These are phyloP conservation scores for Carcinoscorpius rotundicauda DNA, from an alignment of 1,140 invertebrate species.

Conservation along the genomic window DNA sequence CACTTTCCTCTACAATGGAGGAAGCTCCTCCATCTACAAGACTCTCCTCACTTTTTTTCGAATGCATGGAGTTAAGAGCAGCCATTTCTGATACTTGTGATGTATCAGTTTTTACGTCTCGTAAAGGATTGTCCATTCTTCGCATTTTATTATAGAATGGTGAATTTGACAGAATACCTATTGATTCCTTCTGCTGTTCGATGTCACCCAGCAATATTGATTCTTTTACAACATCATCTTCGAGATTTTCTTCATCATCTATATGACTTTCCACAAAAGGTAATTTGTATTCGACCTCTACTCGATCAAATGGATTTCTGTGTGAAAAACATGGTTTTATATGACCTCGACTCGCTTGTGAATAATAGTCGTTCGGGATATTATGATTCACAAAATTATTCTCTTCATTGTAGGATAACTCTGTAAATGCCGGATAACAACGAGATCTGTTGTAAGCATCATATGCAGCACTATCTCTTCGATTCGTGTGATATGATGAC, in stretches of 20 bases:
- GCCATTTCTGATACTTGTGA: slow-evolving; percentile 2
- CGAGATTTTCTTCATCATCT: slow-evolving; percentile 6
- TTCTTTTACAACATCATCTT: slow-evolving; percentile 2
- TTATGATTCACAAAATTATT: no score
- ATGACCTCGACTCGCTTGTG: neutral
- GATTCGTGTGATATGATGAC: neutral
- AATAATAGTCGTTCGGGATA: no score
- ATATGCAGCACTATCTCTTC: neutral
- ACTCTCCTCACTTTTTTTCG: slow-evolving; percentile 20
- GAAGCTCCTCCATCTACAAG: slow-evolving; percentile 18
- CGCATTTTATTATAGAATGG: slow-evolving; percentile 3
- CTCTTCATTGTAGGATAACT: no score
- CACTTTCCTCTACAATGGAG: slow-evolving; percentile 26
- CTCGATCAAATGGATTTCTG: neutral
- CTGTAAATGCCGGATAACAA: no score
- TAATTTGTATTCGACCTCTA: slow-evolving; percentile 17
- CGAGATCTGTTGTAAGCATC: neutral
- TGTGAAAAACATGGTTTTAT: neutral
- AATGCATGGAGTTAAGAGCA: slow-evolving; percentile 7
- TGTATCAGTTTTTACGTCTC: neutral
- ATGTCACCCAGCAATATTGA: slow-evolving; percentile 11
- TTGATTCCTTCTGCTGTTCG: neutral
- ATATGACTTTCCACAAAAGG: neutral
- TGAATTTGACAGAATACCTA: neutral
- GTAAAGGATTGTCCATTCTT: neutral